phyloP scores from a whole-genome alignment of 2,113 vertebrate genomes.

The Chascanopsetta lugubris region DNA sequence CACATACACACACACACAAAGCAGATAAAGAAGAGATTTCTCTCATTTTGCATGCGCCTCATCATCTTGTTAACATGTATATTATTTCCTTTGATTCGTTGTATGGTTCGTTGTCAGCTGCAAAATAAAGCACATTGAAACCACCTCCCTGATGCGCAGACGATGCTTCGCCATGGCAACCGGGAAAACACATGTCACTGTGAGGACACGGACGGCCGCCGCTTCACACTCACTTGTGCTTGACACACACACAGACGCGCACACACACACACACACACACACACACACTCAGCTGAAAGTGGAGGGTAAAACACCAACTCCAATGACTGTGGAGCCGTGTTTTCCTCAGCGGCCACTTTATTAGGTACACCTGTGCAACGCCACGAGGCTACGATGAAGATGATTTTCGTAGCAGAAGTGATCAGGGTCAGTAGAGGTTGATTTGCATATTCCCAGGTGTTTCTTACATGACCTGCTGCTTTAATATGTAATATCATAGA shows the following conservation, averaged over 20 bases:
- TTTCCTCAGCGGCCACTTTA: too few species aligned
- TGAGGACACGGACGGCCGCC: slow-evolving; percentile 14
- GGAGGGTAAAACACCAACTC: slow-evolving; percentile 18
- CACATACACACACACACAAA: slow-evolving; percentile 42
- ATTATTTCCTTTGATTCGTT: slow-evolving; percentile 77
- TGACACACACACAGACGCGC: too few species aligned
- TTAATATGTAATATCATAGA: too few species aligned
- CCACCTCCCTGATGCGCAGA: slow-evolving; percentile 58
- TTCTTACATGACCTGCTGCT: too few species aligned
- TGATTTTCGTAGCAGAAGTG: too few species aligned
- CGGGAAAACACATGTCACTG: slow-evolving; percentile 17
- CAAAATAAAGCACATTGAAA: slow-evolving; percentile 77
- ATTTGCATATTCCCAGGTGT: too few species aligned
- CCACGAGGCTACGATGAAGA: too few species aligned
- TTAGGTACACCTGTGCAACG: too few species aligned
- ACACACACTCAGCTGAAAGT: slow-evolving; percentile 35
- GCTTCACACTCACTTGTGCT: slow-evolving; percentile 41
- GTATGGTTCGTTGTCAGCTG: slow-evolving; percentile 79
- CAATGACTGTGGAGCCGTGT: too few species aligned
- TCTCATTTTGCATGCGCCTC: slow-evolving; percentile 82
- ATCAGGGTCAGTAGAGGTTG: too few species aligned
- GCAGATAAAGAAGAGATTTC: slow-evolving; percentile 67
- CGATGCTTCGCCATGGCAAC: slow-evolving; percentile 36
- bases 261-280: too few species aligned
- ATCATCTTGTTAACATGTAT: slow-evolving; percentile 77